Evolutionary conservation across 2,797 vertebrate genomes (phyloP), one percentile per base, ranked within the genome.

Genomic region (Pagetopsis macropterus): DNA sequence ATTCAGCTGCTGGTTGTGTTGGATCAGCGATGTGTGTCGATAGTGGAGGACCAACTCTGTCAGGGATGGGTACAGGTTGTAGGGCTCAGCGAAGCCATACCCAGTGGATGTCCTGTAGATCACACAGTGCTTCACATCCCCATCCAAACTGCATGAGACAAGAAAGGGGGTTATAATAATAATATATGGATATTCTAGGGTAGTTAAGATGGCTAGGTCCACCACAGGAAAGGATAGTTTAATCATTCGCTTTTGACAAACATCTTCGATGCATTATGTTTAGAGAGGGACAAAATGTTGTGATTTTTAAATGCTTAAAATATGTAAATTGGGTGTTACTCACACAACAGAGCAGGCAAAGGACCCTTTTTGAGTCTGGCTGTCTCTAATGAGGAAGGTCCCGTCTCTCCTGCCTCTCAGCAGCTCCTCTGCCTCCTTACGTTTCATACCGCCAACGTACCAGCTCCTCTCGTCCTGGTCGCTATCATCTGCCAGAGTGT

Each of bases 311-410:
- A 49, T 6, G 10, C 4, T 3, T 48, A 9, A 71, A 64, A 44
- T 16, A 45, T 54, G 2, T 0, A 27, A 21, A 65, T 50, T 2
- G 27, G 5, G 43, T 72, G 13, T 12, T 62, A 96, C 97, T 97
- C 91, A 98, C 97, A 98, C 96, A 59, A 98, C 96, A 0, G 97
- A 98, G 90, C 97, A 98, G 72, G 97, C 97, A 0, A 96, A 97
- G 71, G 96, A 97, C 23, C 97, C 97, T 57, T 93, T 95, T 93
- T 97, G 96, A 81, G 96, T 95, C 78, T 94, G 93, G 88, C 97
- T 98, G 90, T 98, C 96, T 0, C 97, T 95, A 91, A 98, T 97
- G 41, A 98, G 92, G 92, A 98, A 98, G 60, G 97, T 98, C 40
- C 97, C 97, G 0, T 97, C 94, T 0, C 94, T 87, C 75, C 93